phyloP scores from a whole-genome alignment of 1,140 invertebrate genomes.

The Brevipalpus yothersi region DNA sequence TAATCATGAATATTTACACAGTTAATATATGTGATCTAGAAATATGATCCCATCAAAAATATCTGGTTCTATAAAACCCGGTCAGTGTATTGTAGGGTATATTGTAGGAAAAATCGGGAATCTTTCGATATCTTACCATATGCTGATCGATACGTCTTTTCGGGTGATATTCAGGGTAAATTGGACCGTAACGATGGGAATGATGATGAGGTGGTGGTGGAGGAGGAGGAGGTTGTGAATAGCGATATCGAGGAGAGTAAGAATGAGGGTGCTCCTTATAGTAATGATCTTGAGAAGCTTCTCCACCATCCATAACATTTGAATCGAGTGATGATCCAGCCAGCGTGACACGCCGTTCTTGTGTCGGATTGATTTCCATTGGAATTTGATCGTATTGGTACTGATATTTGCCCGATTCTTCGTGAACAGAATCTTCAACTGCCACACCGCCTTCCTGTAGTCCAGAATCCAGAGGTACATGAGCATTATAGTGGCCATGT shows the following conservation, averaged over 20 bases:
- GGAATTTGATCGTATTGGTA: background rate
- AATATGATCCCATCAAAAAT: background rate
- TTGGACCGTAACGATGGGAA: background rate
- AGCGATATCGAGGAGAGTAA: background rate
- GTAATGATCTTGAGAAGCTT: background rate
- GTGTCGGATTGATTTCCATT: background rate
- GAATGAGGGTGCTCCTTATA: background rate
- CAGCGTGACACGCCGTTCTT: background rate
- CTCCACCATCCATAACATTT: background rate
- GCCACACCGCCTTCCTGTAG: background rate
- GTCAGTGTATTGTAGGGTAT: background rate
- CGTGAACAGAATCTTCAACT: background rate
- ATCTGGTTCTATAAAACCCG: background rate
- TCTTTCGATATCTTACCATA: background rate
- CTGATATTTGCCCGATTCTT: background rate
- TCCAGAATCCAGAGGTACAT: background rate
- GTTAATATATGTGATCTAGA: too few species aligned
- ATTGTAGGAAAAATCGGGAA: background rate
- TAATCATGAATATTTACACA: too few species aligned
- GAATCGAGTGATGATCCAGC: background rate
- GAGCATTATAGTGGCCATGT: background rate
- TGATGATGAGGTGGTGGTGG: background rate
- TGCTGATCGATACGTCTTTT: background rate
- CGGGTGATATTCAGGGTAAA: background rate
- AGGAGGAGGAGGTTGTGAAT: background rate